A percentile compares a stretch with the other conserved stretches of the same genome.
phyloP scores from a whole-genome alignment of 2,797 vertebrate species.

The Gambelia wislizenii region DNA sequence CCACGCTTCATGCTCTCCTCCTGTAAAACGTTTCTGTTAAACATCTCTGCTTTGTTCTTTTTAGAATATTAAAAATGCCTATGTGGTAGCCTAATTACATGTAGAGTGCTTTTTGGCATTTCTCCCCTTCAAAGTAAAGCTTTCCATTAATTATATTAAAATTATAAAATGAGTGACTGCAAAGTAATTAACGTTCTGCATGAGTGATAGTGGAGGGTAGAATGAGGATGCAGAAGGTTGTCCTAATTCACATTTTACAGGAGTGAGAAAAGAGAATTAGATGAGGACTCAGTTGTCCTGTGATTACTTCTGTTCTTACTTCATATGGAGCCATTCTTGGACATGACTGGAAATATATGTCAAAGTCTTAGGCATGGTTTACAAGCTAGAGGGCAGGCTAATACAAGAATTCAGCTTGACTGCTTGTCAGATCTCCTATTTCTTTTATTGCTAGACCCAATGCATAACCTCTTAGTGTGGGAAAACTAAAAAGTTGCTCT shows the following conservation, averaged over 20 bases:
- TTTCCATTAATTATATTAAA: background rate
- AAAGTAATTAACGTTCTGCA: conserved; percentile 9
- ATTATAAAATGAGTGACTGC: background rate
- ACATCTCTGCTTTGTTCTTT: background rate
- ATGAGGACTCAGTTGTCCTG: too few relatives aligned
- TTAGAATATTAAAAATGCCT: background rate
- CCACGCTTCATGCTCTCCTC: background rate
- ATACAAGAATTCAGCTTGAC: background rate
- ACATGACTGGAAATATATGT: too few relatives aligned
- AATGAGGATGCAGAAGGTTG: background rate
- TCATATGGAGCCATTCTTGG: too few relatives aligned
- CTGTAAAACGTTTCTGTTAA: background rate
- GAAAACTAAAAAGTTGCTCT: background rate
- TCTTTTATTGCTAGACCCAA: background rate
- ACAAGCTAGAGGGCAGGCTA: background rate
- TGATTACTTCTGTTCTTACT: too few relatives aligned
- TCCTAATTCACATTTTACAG: too few relatives aligned
- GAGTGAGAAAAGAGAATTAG: too few relatives aligned
- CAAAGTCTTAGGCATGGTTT: too few relatives aligned
- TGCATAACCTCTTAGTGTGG: background rate
- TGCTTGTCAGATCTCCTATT: background rate
- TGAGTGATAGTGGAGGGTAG: background rate
- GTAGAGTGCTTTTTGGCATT: background rate
- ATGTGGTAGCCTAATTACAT: background rate
- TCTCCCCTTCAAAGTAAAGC: background rate